These are phyloP conservation scores for Ciconia stormi DNA, from an alignment of 2,113 vertebrate species.

Conservation along the genomic window DNA sequence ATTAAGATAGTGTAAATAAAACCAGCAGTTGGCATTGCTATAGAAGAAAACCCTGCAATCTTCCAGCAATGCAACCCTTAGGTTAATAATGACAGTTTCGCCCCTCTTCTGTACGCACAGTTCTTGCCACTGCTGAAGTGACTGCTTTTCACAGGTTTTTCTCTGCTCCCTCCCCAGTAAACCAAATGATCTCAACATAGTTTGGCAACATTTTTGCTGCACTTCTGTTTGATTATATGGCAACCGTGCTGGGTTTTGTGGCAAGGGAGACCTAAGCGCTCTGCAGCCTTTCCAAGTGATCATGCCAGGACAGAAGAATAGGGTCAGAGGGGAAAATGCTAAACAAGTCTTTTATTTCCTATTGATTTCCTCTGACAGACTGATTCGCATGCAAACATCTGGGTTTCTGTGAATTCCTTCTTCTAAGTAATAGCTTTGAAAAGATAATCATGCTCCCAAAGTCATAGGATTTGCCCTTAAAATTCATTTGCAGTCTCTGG, in stretches of 20 bases:
- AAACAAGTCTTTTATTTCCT: background rate
- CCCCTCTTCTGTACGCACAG: background rate
- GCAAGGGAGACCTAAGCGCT: background rate
- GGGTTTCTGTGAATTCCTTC: background rate
- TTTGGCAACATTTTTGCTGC: background rate
- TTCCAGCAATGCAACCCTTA: background rate
- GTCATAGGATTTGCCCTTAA: background rate
- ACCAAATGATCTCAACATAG: background rate
- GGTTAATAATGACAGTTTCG: background rate
- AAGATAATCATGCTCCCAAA: background rate
- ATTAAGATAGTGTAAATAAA: conserved; percentile 31
- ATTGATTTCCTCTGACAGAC: background rate
- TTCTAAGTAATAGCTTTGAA: background rate
- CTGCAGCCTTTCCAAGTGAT: background rate
- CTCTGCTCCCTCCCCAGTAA: background rate
- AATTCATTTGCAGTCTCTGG: background rate
- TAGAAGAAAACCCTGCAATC: background rate
- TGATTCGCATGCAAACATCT: background rate
- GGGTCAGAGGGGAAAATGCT: background rate
- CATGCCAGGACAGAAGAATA: background rate
- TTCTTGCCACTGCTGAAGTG: background rate
- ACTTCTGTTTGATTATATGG: background rate
- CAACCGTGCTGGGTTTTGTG: background rate
- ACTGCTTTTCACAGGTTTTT: background rate
- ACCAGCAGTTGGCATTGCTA: background rate